Evolutionary conservation across 2,113 vertebrate genomes (phyloP), one percentile per base, ranked within the genome.

Genomic region (Anser cygnoides): DNA sequence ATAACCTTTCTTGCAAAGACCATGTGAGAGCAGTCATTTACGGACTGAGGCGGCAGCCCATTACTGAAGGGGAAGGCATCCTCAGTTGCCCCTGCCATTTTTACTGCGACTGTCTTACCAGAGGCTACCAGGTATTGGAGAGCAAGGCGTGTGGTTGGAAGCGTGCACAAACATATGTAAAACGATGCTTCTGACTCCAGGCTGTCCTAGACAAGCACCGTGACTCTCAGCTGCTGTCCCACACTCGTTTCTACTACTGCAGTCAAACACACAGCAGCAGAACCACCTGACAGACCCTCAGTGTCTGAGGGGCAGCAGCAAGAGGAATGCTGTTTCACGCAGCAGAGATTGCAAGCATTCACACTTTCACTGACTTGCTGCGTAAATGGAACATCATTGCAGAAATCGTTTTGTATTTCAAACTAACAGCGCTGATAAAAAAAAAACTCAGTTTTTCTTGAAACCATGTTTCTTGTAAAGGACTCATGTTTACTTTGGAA

Each of bases 21-120:
- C 65, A 43, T 0, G 0, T 0, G 0, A 63, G 14, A 85, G 41
- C 41, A 2, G 12, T 14, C 1, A 7, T 7, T 29, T 66, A 35
- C 66, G 49, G 49, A 28, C 72, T 39, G 43, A 46, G 25, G 55
- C 13, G 65, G 23, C 0, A 35, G 12, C 10, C 2, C 15, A 1
- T 0, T 20, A 10, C 35, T 44, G 41, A 35, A 65, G 55, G 10
- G 54, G 54, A 89, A 50, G 23, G 41, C 11, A 52, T 58, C 43
- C 71, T 68, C 62, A 76, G 63, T 2, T 65, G 72, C 57, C 63
- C 43, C 22, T 52, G 31, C 21, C 10, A 4, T 19, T 85, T 95
- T 57, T 12, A 76, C 43, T 46, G 39, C 0, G 6, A 65, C 50
- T 1, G 0, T 33, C 43, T 50, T 21, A 72, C 7, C 21, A 23